A percentile compares a stretch with the other conserved stretches of the same genome.
Evolutionary conservation across 2,797 vertebrate genomes (phyloP).

Genomic region (Phyllotis vaccarum): DNA sequence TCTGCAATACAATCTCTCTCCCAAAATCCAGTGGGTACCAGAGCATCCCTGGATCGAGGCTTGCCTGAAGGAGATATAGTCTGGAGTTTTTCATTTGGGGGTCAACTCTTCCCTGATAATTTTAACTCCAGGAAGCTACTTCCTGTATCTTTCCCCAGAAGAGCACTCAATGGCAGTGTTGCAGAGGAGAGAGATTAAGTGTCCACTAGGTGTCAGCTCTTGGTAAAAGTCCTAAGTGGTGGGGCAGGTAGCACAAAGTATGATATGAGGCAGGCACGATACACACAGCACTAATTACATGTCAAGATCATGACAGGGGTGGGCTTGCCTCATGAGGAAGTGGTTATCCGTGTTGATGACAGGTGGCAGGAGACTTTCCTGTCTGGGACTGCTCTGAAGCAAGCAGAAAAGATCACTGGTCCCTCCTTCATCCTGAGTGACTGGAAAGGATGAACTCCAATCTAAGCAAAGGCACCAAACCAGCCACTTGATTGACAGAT

Average conservation of each 20-base stretch:
- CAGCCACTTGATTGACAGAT: neutral
- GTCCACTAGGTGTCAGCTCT: neutral
- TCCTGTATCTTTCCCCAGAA: neutral
- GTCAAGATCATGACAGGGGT: neutral
- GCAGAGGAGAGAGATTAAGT: neutral
- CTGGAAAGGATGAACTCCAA: neutral
- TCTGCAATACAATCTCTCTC: neutral
- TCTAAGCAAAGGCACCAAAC: neutral
- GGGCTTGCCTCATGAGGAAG: conserved; percentile 40
- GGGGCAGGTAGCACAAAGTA: neutral
- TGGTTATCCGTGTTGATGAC: conserved; percentile 3
- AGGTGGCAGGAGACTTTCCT: conserved; percentile 42
- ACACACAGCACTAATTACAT: neutral
- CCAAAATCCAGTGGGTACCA: neutral
- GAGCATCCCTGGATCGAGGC: neutral
- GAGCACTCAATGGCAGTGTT: neutral
- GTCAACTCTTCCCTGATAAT: neutral
- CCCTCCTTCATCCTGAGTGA: neutral
- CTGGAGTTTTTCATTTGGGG: neutral
- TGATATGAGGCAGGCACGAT: neutral
- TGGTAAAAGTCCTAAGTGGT: neutral
- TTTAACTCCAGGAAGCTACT: conserved; percentile 39
- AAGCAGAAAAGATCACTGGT: neutral
- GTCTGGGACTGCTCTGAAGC: neutral
- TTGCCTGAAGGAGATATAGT: neutral